Evolutionary conservation across 2,113 vertebrate species (phyloP).

Genomic region (Corvus hawaiiensis): DNA sequence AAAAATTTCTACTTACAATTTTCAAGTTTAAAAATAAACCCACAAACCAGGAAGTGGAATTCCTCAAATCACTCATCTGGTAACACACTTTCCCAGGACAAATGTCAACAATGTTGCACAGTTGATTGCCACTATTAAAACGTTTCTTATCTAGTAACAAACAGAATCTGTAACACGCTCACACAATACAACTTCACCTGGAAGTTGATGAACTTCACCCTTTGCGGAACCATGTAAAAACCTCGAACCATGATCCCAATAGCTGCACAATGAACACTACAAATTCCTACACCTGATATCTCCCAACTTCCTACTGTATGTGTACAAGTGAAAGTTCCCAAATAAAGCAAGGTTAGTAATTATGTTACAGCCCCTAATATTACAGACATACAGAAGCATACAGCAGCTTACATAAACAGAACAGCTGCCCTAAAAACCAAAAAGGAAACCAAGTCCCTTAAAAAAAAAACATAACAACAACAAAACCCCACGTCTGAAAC

Average conservation of each 20-base stretch:
- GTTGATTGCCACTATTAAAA: not conserved
- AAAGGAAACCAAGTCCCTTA: not conserved
- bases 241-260: not conserved
- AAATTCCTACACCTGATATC: not conserved
- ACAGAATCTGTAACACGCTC: not conserved
- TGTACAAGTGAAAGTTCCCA: not conserved
- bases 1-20: not conserved
- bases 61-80: not conserved
- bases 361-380: not conserved
- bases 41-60: not conserved
- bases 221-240: not conserved
- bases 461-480: not conserved
- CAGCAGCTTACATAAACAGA: not conserved
- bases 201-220: not conserved
- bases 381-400: not conserved
- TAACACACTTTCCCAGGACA: fast-evolving
- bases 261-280: not conserved
- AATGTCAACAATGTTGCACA: not conserved
- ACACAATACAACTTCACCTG: not conserved
- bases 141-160: not conserved
- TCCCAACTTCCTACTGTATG: not conserved
- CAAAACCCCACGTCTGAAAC: not conserved
- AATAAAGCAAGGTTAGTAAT: not conserved
- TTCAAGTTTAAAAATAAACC: not conserved
- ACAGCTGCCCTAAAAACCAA: not conserved